Evolutionary conservation across 2,888 invertebrate genomes (phyloP).

Genomic region (Uropetala carovei): DNA sequence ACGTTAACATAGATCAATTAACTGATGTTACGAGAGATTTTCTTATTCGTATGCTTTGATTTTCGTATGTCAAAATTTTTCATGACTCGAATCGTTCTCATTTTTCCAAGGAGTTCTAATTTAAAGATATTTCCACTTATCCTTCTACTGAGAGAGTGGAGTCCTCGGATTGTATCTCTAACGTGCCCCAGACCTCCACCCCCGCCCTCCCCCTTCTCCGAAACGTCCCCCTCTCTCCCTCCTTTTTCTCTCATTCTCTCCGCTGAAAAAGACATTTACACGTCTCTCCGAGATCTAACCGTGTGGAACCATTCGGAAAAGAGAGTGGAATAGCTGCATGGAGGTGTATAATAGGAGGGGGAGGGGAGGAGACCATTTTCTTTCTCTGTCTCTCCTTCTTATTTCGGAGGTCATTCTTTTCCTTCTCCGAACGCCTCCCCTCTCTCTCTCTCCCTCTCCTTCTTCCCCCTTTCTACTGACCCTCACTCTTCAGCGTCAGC

Average conservation of each 20-base stretch:
- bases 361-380: background rate
- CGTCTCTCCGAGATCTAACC: slow-evolving; percentile 20
- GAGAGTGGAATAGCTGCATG: background rate
- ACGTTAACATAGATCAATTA: too few species aligned
- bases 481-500: background rate
- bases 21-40: too few species aligned
- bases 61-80: too few species aligned
- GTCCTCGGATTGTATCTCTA: background rate
- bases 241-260: background rate
- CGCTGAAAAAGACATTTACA: background rate
- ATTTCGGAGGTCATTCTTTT: slow-evolving; percentile 1
- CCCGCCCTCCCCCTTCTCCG: background rate
- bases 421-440: background rate
- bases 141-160: background rate
- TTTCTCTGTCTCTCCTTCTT: background rate
- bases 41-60: too few species aligned
- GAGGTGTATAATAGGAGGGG: background rate
- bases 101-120: too few species aligned
- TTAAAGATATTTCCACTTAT: too few species aligned
- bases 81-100: too few species aligned
- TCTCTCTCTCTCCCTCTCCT: background rate
- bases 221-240: background rate
- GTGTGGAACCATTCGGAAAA: slow-evolving; percentile 31
- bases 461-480: background rate
- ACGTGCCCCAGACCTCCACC: background rate